Evolutionary conservation across 2,797 vertebrate genomes (phyloP).

Genomic region (Triplophysa yarkandensis): DNA sequence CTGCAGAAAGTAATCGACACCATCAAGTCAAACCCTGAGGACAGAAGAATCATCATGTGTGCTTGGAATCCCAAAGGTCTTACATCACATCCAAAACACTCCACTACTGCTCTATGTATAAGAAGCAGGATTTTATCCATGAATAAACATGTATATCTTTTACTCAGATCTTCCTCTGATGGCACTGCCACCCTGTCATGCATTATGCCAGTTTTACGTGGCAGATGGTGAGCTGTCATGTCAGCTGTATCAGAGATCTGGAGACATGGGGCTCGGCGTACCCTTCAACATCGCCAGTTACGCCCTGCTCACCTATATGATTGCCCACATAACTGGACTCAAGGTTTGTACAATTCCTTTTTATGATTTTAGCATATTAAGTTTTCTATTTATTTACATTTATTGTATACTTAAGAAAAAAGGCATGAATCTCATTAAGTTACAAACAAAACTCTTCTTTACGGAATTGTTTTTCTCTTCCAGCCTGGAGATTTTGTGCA

Average conservation of each 20-base stretch:
- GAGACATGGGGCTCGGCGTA: conserved; percentile 95
- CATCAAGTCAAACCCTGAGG: conserved; percentile 90
- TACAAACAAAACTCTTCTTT: not conserved
- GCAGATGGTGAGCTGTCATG: conserved; percentile 90
- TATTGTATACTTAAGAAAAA: too few relatives aligned
- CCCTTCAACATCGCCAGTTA: conserved; percentile 99
- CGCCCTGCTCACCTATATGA: conserved; percentile 94
- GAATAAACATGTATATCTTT: not conserved
- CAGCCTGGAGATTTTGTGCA: conserved; percentile 95
- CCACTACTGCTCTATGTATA: too few relatives aligned
- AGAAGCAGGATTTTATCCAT: not conserved
- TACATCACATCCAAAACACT: too few relatives aligned
- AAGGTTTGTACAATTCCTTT: conserved; percentile 73
- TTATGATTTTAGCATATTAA: too few relatives aligned
- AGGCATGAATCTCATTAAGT: too few relatives aligned
- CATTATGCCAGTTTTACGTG: conserved; percentile 95
- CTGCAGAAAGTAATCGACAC: conserved; percentile 92
- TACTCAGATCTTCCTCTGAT: conserved; percentile 86
- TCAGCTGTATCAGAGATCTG: conserved; percentile 95
- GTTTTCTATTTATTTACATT: too few relatives aligned
- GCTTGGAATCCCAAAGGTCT: conserved; percentile 98
- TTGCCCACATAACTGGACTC: conserved; percentile 92
- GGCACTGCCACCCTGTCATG: conserved; percentile 94
- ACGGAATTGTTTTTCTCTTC: not conserved
- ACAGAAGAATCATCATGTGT: conserved; percentile 95